These are phyloP conservation scores for rat (Rattus norvegicus) DNA, from an alignment of 2,113 vertebrate genomes.

Conservation along the genomic window DNA sequence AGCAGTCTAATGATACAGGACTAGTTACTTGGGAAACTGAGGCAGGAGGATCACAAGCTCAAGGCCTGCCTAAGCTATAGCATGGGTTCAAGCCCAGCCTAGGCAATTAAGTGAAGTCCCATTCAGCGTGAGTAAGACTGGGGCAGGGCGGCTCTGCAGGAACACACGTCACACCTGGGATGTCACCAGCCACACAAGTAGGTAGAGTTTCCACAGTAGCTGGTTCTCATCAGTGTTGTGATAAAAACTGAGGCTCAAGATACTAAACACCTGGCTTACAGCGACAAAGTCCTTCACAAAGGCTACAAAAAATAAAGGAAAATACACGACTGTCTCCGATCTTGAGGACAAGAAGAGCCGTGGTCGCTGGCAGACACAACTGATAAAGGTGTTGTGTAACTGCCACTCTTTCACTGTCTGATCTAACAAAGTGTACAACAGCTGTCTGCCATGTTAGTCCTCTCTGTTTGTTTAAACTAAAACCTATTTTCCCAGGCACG, in stretches of 20 bases:
- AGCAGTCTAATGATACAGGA: neutral
- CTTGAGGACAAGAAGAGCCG: neutral
- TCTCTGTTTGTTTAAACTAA: constrained; percentile 14
- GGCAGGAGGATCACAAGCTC: neutral
- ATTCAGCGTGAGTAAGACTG: neutral
- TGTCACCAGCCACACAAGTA: neutral
- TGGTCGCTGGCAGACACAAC: neutral
- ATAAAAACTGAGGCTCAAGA: constrained; percentile 13
- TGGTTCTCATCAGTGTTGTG: constrained; percentile 16
- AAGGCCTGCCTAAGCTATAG: neutral
- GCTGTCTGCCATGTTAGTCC: constrained; percentile 6
- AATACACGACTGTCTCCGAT: neutral
- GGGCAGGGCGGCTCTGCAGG: neutral
- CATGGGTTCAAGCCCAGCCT: neutral
- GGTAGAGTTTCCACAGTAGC: neutral
- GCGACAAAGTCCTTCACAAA: neutral
- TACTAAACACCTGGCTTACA: constrained; percentile 23
- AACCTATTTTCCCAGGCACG: neutral
- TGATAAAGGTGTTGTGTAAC: neutral
- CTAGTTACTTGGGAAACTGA: neutral
- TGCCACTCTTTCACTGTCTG: neutral
- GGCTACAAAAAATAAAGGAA: neutral
- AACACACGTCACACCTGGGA: neutral
- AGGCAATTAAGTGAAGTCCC: neutral
- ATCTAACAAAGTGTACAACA: constrained; percentile 2